Evolutionary conservation across 2,797 vertebrate species (phyloP), one percentile per base, ranked within the genome.

Genomic region (Zalophus californianus): DNA sequence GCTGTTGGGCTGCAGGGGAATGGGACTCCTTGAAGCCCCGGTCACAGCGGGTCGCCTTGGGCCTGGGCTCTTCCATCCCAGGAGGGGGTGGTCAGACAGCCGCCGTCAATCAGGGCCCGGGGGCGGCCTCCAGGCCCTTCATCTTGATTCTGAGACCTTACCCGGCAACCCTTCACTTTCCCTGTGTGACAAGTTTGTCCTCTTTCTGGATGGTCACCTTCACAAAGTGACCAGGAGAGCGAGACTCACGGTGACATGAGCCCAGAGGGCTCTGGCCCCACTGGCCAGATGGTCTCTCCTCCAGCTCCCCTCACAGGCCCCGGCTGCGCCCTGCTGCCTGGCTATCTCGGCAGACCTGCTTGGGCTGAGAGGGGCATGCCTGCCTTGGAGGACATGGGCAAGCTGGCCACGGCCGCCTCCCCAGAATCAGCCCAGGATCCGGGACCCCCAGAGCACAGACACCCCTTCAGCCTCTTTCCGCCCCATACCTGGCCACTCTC

Each of bases 21-120:
- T 7, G 12, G 48, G 48, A 32, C 21, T 23, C 32, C 62, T 52
- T 7, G 1, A 32, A 84, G 58, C 14, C 7, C 1, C 2, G 78
- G 56, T 44, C 38, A 23, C 5, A 2, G 20, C 9, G 3, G 7
- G 29, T 2, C 62, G 3, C 75, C 4, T 32, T 27, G 3, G 10
- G 18, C 29, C 32, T 0, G 1, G 60, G 16, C 41, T 35, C 56
- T 27, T 44, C 54, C 41, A 7, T 56, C 54, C 66, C 29, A 18
- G 38, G 29, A 75, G 11, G 10, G 35, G 23, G 15, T 1, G 35
- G 52, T 25, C 68, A 32, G 27, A 48, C 18, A 32, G 27, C 60
- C 13, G 60, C 27, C 13, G 5, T 64, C 60, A 14, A 2, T 62
- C 5, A 32, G 27, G 35, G 7, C 12, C 27, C 5, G 0, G 3